Evolutionary conservation across 1,140 invertebrate species (phyloP).

Genomic region (Tetraneura akinire): DNA sequence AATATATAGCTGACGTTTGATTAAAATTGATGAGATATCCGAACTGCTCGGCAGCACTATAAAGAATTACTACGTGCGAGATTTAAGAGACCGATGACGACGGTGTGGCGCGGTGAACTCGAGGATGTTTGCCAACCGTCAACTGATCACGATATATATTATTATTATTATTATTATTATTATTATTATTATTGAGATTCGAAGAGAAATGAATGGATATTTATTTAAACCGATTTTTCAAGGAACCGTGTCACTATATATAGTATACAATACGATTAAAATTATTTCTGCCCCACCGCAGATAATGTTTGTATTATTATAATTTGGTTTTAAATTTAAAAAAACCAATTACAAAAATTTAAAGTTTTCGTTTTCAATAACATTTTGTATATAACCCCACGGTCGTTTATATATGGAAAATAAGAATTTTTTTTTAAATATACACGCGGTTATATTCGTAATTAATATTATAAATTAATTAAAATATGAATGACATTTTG

Average conservation of each 20-base stretch:
- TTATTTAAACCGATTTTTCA: neutral
- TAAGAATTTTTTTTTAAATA: too few species aligned
- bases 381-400: too few species aligned
- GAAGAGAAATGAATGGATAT: neutral
- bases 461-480: too few species aligned
- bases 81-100: neutral
- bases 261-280: neutral
- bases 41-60: slow-evolving; percentile 5
- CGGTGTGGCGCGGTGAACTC: neutral
- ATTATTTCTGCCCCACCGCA: neutral
- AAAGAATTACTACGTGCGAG: slow-evolving; percentile 14
- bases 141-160: neutral
- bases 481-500: too few species aligned
- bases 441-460: too few species aligned
- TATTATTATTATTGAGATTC: neutral
- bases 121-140: neutral
- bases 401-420: too few species aligned
- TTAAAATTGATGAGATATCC: slow-evolving; percentile 13
- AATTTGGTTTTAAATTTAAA: too few species aligned
- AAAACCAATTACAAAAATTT: too few species aligned
- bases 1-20: neutral
- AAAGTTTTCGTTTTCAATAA: too few species aligned
- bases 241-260: too few species aligned
- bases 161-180: too few species aligned
- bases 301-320: too few species aligned